A percentile compares a stretch with the other conserved stretches of the same genome.
These are phyloP conservation scores for Macropus fuliginosus DNA, from an alignment of 2,797 vertebrate genomes.

Conservation along the genomic window DNA sequence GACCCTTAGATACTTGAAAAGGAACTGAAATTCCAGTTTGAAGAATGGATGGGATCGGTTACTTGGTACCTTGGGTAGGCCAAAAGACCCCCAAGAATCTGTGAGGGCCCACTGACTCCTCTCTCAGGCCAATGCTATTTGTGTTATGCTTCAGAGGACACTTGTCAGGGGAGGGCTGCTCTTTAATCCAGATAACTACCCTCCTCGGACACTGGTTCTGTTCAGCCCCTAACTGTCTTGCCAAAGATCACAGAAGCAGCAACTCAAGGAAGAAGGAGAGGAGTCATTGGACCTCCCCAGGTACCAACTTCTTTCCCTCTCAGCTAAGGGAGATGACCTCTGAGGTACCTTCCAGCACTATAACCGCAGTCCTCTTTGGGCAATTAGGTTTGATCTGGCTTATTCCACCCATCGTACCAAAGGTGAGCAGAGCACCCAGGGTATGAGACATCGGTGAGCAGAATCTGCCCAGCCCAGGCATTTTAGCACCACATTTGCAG, in stretches of 20 bases:
- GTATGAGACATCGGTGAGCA: not conserved
- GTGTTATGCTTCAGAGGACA: not conserved
- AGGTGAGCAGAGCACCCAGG: not conserved
- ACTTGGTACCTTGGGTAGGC: not conserved
- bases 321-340: not conserved
- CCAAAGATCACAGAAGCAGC: not conserved
- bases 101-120: not conserved
- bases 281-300: not conserved
- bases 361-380: not conserved
- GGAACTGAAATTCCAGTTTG: not conserved
- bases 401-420: not conserved
- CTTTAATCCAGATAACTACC: not conserved
- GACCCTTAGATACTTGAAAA: not conserved
- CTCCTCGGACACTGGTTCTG: too few relatives aligned
- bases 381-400: too few relatives aligned
- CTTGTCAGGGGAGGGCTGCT: not conserved
- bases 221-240: not conserved
- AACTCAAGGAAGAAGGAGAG: not conserved
- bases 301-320: conserved; percentile 1
- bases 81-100: not conserved
- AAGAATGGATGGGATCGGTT: not conserved
- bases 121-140: not conserved
- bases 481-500: too few relatives aligned
- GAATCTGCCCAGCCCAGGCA: not conserved
- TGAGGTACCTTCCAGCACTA: not conserved